Conservation (phyloP, 2,797 vertebrate genomes). For the Austrolebias charrua region DNA sequence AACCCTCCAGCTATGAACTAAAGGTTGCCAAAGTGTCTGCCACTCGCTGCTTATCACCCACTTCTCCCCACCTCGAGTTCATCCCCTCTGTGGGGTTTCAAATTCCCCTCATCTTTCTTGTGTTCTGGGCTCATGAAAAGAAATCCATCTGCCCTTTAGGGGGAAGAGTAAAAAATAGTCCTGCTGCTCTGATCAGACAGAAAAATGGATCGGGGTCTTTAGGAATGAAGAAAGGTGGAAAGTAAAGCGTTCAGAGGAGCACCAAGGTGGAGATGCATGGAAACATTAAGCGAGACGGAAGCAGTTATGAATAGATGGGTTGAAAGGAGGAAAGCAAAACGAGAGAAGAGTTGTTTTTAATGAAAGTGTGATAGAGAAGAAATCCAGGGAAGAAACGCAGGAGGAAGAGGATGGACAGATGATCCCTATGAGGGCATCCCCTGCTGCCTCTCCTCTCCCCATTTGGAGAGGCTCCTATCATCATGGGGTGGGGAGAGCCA, state of each 20-base stretch:
- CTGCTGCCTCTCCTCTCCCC: slow-evolving; percentile 44
- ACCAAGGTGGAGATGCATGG: slow-evolving; percentile 31
- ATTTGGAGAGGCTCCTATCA: slow-evolving; percentile 50
- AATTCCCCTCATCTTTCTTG: slow-evolving; percentile 67
- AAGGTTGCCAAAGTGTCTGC: slow-evolving; percentile 39
- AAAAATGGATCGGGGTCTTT: slow-evolving; percentile 57
- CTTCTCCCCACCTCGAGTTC: slow-evolving; percentile 26
- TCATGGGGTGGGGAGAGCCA: slow-evolving; percentile 18
- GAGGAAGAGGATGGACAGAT: slow-evolving; percentile 39
- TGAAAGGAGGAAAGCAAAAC: slow-evolving; percentile 14
- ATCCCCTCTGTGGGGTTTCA: slow-evolving; percentile 52
- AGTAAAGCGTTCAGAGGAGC: slow-evolving; percentile 42
- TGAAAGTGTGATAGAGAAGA: slow-evolving; percentile 28
- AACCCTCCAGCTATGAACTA: slow-evolving; percentile 15
- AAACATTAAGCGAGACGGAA: slow-evolving; percentile 35
- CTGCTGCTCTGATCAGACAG: slow-evolving; percentile 63
- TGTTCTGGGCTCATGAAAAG: slow-evolving; percentile 67
- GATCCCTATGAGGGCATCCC: slow-evolving; percentile 55
- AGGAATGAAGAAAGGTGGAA: slow-evolving; percentile 39
- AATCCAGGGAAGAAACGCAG: slow-evolving; percentile 11
- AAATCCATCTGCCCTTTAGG: slow-evolving; percentile 74
- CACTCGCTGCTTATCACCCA: slow-evolving; percentile 41
- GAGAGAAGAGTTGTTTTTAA: background rate
- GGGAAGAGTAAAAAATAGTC: slow-evolving; percentile 65
- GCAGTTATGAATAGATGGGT: slow-evolving; percentile 17